A percentile compares a stretch with the other conserved stretches of the same genome.
Conservation (phyloP, 1,140 invertebrate species). For the Euura lappo region DNA sequence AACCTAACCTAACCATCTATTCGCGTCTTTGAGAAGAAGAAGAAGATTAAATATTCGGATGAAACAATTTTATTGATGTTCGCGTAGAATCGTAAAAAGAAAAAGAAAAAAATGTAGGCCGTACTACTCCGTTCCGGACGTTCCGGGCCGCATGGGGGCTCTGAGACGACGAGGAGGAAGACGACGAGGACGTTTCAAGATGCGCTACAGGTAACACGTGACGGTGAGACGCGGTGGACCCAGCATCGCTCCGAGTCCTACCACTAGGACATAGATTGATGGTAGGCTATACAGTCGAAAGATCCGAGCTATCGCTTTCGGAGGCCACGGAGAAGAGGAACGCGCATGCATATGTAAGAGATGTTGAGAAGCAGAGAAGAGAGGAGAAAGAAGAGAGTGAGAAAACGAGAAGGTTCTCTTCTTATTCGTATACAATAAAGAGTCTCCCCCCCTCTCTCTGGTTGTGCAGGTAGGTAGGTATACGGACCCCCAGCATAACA, state of each 20-base stretch:
- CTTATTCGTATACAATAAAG: constrained; percentile 8
- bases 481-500: constrained; percentile 10
- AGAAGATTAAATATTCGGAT: too few species aligned
- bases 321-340: constrained; percentile 8
- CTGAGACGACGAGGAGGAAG: constrained; percentile 8
- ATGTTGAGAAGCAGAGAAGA: too few species aligned
- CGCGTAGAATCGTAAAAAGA: too few species aligned
- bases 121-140: not conserved
- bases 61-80: too few species aligned
- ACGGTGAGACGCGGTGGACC: not conserved
- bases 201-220: constrained; percentile 17
- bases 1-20: too few species aligned
- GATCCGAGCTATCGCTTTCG: constrained; percentile 27
- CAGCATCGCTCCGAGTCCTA: too few species aligned
- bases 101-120: too few species aligned
- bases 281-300: constrained; percentile 23
- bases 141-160: constrained; percentile 7
- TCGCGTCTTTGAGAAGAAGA: too few species aligned
- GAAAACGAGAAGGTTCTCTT: too few species aligned
- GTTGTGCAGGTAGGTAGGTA: too few species aligned
- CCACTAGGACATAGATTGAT: constrained; percentile 36
- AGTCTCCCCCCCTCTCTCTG: not conserved
- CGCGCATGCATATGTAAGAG: constrained; percentile 4
- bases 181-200: not conserved
- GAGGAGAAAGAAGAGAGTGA: not conserved